Conservation (phyloP, 2,797 vertebrate species). For the Etheostoma nigrum region DNA sequence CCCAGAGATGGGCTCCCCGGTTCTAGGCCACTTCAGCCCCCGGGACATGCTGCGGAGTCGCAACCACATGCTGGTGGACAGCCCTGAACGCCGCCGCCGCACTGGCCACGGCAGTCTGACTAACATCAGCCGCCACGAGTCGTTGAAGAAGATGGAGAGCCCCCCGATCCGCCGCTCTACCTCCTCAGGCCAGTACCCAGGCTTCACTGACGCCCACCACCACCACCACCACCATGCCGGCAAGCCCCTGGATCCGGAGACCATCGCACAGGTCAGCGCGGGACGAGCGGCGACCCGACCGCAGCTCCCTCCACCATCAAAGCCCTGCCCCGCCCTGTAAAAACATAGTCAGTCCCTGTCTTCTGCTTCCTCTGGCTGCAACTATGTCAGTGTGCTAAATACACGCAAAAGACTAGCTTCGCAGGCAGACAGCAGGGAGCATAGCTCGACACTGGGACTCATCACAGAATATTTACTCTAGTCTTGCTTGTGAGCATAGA, state of each 20-base stretch:
- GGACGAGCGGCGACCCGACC: slow-evolving; percentile 82
- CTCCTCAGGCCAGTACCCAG: slow-evolving; percentile 95
- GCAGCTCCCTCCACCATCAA: slow-evolving; percentile 83
- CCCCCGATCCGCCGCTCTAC: slow-evolving; percentile 97
- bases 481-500: background rate
- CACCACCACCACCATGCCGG: slow-evolving; percentile 86
- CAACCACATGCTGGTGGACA: slow-evolving; percentile 87
- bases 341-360: slow-evolving; percentile 82
- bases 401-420: slow-evolving; percentile 63
- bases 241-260: slow-evolving; percentile 96
- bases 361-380: slow-evolving; percentile 82
- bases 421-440: slow-evolving; percentile 75
- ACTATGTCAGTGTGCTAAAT: slow-evolving; percentile 73
- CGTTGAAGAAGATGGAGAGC: slow-evolving; percentile 95
- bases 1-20: slow-evolving; percentile 90
- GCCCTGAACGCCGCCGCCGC: slow-evolving; percentile 92
- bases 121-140: slow-evolving; percentile 96
- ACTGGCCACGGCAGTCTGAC: slow-evolving; percentile 93
- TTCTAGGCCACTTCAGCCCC: slow-evolving; percentile 90
- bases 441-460: slow-evolving; percentile 42
- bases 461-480: background rate
- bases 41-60: slow-evolving; percentile 92
- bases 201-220: slow-evolving; percentile 85
- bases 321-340: slow-evolving; percentile 85
- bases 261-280: slow-evolving; percentile 97